phyloP scores from a whole-genome alignment of 2,888 invertebrate species.

The Acanthococcus lagerstroemiae region DNA sequence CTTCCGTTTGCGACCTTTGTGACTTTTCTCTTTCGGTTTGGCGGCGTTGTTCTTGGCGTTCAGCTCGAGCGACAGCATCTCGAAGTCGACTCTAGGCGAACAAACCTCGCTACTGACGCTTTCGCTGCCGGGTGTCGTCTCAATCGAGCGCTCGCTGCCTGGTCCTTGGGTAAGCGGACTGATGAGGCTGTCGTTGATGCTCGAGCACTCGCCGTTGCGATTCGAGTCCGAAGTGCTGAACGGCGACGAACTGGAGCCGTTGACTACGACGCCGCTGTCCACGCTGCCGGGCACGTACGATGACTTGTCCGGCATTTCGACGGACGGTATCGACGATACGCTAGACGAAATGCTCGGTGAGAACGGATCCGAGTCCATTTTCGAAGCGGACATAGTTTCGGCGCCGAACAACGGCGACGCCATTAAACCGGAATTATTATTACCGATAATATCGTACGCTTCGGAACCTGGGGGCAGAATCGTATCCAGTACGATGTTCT shows the following conservation, averaged over 20 bases:
- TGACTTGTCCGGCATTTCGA: slow-evolving; percentile 19
- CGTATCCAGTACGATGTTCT: background rate
- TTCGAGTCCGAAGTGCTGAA: slow-evolving; percentile 29
- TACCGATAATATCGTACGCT: slow-evolving; percentile 7
- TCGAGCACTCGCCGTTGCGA: slow-evolving; percentile 34
- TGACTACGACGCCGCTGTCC: slow-evolving; percentile 26
- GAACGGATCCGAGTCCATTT: slow-evolving; percentile 25
- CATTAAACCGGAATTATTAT: slow-evolving; percentile 20
- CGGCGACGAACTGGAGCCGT: slow-evolving; percentile 13
- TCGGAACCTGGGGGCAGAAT: background rate
- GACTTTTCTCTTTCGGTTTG: slow-evolving; percentile 31
- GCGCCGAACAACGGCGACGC: slow-evolving; percentile 19
- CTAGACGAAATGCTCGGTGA: slow-evolving; percentile 30
- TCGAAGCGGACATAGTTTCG: slow-evolving; percentile 5
- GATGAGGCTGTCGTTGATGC: slow-evolving; percentile 34
- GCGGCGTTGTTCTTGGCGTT: background rate
- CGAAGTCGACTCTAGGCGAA: slow-evolving; percentile 34
- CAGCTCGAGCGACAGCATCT: slow-evolving; percentile 23
- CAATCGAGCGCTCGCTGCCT: slow-evolving; percentile 34
- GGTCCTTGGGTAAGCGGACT: slow-evolving; percentile 33
- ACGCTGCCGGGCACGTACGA: slow-evolving; percentile 26
- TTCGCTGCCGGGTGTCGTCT: slow-evolving; percentile 33
- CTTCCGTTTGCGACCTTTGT: slow-evolving; percentile 37
- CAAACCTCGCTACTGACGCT: slow-evolving; percentile 33
- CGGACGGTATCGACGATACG: slow-evolving; percentile 27